phyloP scores from a whole-genome alignment of 2,113 vertebrate genomes.

The Mandrillus leucophaeus region DNA sequence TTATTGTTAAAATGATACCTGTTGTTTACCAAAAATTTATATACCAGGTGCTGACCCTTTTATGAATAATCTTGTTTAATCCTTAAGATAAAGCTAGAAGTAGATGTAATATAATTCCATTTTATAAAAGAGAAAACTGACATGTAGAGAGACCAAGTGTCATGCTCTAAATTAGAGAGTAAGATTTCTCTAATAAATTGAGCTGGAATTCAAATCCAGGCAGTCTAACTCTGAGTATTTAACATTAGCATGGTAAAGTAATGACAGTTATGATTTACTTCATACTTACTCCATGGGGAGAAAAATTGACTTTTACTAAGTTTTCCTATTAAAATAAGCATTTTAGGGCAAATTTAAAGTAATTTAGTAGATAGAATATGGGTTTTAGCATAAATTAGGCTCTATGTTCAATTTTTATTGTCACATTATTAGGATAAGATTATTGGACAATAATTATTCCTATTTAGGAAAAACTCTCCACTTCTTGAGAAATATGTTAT shows the following conservation, averaged over 20 bases:
- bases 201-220: not conserved
- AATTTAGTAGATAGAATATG: not conserved
- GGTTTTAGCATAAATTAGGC: not conserved
- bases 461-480: not conserved
- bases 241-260: not conserved
- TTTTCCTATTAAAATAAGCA: not conserved
- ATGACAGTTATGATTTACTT: not conserved
- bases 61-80: not conserved
- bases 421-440: not conserved
- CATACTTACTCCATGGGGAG: not conserved
- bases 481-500: not conserved
- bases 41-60: not conserved
- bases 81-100: not conserved
- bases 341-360: not conserved
- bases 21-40: not conserved
- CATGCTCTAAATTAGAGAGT: not conserved
- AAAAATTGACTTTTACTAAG: not conserved
- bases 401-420: not conserved
- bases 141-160: not conserved
- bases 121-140: constrained; percentile 28
- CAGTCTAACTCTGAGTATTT: not conserved
- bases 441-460: not conserved
- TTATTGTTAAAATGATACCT: not conserved
- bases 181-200: not conserved
- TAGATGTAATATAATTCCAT: not conserved